Conservation (phyloP, 2,113 vertebrate genomes). For the Copsychus sechellarum region DNA sequence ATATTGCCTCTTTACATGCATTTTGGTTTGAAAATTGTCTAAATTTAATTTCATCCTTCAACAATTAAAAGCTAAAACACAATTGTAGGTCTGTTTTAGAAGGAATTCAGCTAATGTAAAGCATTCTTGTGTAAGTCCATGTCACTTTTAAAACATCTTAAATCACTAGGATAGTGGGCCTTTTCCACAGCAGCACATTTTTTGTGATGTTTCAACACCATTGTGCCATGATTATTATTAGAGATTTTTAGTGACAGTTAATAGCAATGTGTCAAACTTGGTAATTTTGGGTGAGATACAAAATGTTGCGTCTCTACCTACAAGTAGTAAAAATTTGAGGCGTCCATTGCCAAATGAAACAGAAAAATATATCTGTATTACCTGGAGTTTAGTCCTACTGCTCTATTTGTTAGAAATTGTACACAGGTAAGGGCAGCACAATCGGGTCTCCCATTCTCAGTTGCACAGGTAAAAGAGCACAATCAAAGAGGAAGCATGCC, state of each 20-base stretch:
- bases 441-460: neutral
- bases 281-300: neutral
- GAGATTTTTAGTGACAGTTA: neutral
- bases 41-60: neutral
- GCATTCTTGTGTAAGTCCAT: neutral
- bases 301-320: neutral
- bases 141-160: neutral
- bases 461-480: neutral
- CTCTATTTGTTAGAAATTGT: neutral
- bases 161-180: neutral
- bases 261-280: neutral
- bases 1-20: neutral
- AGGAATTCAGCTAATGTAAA: neutral
- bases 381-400: neutral
- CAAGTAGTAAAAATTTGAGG: neutral
- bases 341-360: neutral
- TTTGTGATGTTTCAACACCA: neutral
- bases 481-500: neutral
- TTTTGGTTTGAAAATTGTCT: neutral
- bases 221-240: neutral
- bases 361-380: neutral
- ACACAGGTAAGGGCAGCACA: neutral
- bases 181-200: neutral
- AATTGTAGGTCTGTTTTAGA: neutral
- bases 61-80: neutral